These are phyloP conservation scores for Nomia melanderi DNA, from an alignment of 1,140 invertebrate species.

Conservation along the genomic window DNA sequence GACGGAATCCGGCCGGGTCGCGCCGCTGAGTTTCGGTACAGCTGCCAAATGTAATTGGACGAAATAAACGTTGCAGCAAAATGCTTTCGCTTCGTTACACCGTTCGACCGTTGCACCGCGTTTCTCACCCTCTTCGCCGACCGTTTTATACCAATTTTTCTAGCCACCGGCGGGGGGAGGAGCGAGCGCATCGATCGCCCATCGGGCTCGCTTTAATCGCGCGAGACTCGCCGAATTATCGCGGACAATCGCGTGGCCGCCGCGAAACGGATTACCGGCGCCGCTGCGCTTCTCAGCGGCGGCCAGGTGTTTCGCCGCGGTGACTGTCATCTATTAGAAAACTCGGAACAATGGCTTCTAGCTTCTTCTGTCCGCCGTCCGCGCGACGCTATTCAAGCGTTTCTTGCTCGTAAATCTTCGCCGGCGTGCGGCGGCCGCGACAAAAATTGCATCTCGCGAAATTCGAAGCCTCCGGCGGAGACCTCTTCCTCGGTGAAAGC, in stretches of 20 bases:
- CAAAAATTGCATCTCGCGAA: constrained; percentile 1
- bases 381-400: neutral
- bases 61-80: constrained; percentile 63
- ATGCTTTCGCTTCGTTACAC: constrained; percentile 56
- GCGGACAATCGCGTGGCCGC: neutral
- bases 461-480: neutral
- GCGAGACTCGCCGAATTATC: neutral
- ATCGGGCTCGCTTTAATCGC: neutral
- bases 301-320: neutral
- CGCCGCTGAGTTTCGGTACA: constrained; percentile 46
- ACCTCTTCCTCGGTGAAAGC: neutral
- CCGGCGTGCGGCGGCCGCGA: neutral
- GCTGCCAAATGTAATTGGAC: constrained; percentile 67
- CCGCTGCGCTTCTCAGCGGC: neutral
- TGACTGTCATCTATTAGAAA: neutral
- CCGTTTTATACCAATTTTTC: constrained; percentile 10
- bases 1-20: constrained; percentile 33
- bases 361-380: neutral
- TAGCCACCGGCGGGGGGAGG: too few species aligned
- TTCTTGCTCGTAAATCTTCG: constrained; percentile 3
- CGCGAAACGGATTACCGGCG: neutral
- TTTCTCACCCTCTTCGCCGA: too few species aligned
- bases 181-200: constrained; percentile 7
- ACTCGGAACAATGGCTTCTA: constrained; percentile 3
- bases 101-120: neutral